Evolutionary conservation across 2,797 vertebrate genomes (phyloP).

Genomic region (Acanthornis magna): DNA sequence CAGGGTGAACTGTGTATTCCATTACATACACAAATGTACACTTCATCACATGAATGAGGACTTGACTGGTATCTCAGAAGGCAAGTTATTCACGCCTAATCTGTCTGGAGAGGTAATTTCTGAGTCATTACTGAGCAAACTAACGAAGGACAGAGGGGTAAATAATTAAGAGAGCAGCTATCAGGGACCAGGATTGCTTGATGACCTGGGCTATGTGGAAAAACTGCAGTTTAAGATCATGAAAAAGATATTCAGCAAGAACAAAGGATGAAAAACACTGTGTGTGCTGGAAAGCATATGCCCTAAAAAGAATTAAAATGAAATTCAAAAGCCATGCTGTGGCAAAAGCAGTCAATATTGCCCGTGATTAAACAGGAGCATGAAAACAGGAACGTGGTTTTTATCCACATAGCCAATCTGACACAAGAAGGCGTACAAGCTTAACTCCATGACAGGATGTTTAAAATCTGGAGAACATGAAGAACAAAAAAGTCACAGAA

Average conservation of each 20-base stretch:
- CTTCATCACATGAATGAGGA: fast-evolving
- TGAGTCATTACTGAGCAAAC: neutral
- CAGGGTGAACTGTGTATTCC: fast-evolving
- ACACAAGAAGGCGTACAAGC: neutral
- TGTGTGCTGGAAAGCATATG: neutral
- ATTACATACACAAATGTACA: fast-evolving
- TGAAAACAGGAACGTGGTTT: neutral
- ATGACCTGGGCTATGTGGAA: neutral
- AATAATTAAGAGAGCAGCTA: neutral
- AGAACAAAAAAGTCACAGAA: neutral
- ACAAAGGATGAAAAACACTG: neutral
- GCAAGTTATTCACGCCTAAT: neutral
- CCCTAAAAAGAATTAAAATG: neutral
- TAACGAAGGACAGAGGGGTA: neutral
- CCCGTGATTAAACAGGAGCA: neutral
- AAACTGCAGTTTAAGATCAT: neutral
- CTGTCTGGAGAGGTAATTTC: neutral
- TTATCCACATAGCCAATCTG: neutral
- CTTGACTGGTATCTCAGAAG: neutral
- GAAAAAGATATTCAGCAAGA: neutral
- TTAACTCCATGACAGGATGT: neutral
- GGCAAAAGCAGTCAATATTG: neutral
- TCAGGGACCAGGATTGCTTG: neutral
- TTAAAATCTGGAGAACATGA: neutral
- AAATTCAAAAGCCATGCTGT: neutral